Base-by-base conservation (phyloP, 2,888 invertebrate genomes). In the Philaethria dido region DNA sequence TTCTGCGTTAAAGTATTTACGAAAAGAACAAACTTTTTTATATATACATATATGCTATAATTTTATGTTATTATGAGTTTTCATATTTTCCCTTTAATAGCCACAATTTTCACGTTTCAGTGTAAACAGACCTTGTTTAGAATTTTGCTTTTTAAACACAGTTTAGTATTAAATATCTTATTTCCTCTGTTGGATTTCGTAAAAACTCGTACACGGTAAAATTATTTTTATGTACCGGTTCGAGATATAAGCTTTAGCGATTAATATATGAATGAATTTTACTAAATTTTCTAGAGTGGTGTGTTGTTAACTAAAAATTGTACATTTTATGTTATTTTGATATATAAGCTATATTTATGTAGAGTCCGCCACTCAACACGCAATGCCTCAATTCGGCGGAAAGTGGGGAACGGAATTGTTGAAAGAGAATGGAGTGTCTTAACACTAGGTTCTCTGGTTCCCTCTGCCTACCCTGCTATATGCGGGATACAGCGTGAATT, bases 91-190 rank as follows among this genome's bases (percentile, higher is more conserved):
- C 20, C 22, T n/a, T 39, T 42, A 20, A 57, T 22, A 9, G 20
- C 55, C 3, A 50, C 29, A 14, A 42, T 39, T 55, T 55, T 42
- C n/a, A 22, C 50, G 50, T 50, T 50, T 25, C 50, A 11, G n/a
- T 39, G 39, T 57, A 42, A 57, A 57, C 42, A 57, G n/a, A n/a
- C n/a, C 22, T 57, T 57, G 57, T 22, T 57, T 57, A 39, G 25
- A 42, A 22, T 16, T 42, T 42, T 22, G n/a, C n/a, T n/a, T 9
- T 22, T 16, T 42, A 16, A 57, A 42, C 22, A 42, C 57, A 42
- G 42, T 57, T 57, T 57, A 42, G 42, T 57, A 42, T 57, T 57
- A 42, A 57, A 57, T 57, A 42, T 57, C 25, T 22, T 57, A 57
- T 57, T 57, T 57, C 57, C 42, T 42, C 11, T 5, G 22, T 22